Percentiles rank a stretch among this genome's conserved stretches.
Conservation (phyloP, 1,140 invertebrate genomes). For the Cotesia vestalis region DNA sequence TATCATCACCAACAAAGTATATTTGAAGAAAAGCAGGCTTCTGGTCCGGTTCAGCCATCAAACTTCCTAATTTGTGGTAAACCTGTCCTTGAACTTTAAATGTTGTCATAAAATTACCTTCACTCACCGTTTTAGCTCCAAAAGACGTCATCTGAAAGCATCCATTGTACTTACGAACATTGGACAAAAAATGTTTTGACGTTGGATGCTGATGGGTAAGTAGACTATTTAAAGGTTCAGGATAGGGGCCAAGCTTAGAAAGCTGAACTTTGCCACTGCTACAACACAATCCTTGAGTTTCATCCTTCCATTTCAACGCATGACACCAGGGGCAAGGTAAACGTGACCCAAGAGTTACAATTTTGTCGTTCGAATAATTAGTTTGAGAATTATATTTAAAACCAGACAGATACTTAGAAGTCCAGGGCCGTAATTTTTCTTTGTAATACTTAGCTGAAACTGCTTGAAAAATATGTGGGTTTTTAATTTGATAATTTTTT, state of each 20-base stretch:
- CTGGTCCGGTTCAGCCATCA: neutral
- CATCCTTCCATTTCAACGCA: neutral
- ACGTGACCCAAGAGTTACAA: conserved; percentile 18
- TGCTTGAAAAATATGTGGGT: too few species aligned
- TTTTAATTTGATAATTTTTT: too few species aligned
- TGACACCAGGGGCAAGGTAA: conserved; percentile 17
- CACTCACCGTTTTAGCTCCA: conserved; percentile 27
- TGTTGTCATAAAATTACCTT: conserved; percentile 35
- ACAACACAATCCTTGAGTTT: conserved; percentile 27
- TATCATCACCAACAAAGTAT: too few species aligned
- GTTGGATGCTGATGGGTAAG: conserved; percentile 9
- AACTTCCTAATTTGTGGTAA: too few species aligned
- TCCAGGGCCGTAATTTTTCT: conserved; percentile 12
- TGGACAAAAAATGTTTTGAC: conserved; percentile 29
- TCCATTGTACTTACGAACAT: conserved; percentile 33
- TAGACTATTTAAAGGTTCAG: conserved; percentile 23
- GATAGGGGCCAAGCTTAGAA: neutral
- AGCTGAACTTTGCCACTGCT: conserved; percentile 29
- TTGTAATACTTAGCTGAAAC: too few species aligned
- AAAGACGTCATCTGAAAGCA: conserved; percentile 20
- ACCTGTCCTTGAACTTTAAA: conserved; percentile 12
- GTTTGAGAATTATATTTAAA: neutral
- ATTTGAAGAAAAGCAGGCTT: neutral
- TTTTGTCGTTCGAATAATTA: conserved; percentile 28
- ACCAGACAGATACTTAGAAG: conserved; percentile 16